phyloP scores from a whole-genome alignment of 2,113 vertebrate genomes.

The Eira barbara region DNA sequence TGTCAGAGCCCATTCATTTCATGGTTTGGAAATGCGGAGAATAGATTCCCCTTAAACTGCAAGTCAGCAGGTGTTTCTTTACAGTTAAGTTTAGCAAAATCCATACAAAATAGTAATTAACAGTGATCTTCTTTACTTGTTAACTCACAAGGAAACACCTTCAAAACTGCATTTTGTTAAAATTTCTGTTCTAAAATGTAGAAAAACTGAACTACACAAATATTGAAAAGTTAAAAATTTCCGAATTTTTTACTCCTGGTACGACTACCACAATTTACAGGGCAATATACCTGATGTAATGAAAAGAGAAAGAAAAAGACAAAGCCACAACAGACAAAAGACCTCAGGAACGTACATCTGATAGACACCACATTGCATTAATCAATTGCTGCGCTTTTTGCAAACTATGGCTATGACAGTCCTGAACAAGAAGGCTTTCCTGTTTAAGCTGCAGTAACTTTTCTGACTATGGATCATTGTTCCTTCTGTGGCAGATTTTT shows the following conservation, averaged over 20 bases:
- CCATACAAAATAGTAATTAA: no score
- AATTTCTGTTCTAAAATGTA: no score
- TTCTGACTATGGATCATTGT: slow-evolving; percentile 94
- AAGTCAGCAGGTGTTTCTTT: no score
- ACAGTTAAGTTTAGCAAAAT: no score
- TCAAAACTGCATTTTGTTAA: no score
- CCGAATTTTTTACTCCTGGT: slow-evolving; percentile 93
- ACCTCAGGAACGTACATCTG: slow-evolving; percentile 94
- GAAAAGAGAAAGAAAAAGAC: slow-evolving; percentile 86
- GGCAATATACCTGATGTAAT: slow-evolving; percentile 93
- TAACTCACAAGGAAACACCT: no score
- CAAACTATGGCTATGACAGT: slow-evolving; percentile 94
- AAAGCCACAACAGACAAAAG: slow-evolving; percentile 91
- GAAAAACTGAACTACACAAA: no score
- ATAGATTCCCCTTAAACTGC: no score
- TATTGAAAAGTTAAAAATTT: slow-evolving; percentile 89
- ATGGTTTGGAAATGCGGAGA: no score
- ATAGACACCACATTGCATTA: slow-evolving; percentile 90
- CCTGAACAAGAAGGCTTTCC: slow-evolving; percentile 92
- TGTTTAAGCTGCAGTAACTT: slow-evolving; percentile 95
- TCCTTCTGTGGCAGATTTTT: slow-evolving; percentile 92
- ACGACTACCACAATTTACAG: slow-evolving; percentile 95
- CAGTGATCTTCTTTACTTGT: no score
- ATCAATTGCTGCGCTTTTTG: slow-evolving; percentile 91
- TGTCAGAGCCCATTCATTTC: no score